Base-by-base conservation (phyloP, 2,888 invertebrate species). In the Andrena fulva region DNA sequence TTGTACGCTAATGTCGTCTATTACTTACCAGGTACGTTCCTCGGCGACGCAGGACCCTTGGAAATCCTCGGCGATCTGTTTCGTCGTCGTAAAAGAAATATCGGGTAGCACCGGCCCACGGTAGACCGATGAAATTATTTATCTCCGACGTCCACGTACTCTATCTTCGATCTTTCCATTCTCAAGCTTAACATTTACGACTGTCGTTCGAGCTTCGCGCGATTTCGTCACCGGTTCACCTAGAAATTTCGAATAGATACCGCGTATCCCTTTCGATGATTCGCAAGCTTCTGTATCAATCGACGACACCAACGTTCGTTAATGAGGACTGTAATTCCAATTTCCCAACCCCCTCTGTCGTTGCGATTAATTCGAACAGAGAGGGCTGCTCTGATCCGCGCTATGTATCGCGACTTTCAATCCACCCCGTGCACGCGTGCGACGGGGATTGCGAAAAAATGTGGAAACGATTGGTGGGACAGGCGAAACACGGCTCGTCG, bases 1-100 rank as follows among this genome's bases (percentile, higher is more conserved):
- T 87, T 89, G 89, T 89, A 89, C 89, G 77, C 64, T 88, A 89
- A 88, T 89, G 88, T 68, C 54, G 80, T 72, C 88, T 87, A 88
- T 88, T 89, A 89, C 89, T 88, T 88, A 88, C 81, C 81, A n/a
- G 85, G 67, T 76, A 67, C 59, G 48, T 50, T 68, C 20, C 54
- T 69, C 77, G 69, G 72, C 76, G 33, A 42, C 33, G 31, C 48
- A 20, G 52, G 73, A 70, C 73, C 77, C 68, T 63, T 54, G 68
- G 77, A 63, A 54, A 66, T 86, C 71, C 63, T 68, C 68, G 56
- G 62, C 68, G 67, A 77, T 66, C 82, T 27, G 35, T 12, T 63
- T 27, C 69, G 60, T 68, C 50, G 59, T 81, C 72, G 69, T 50
- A 33, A 78, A 59, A 75, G 74, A 82, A 82, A 82, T 71, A 82